Conservation (phyloP, 2,113 vertebrate genomes). For the Malaclemys terrapin region DNA sequence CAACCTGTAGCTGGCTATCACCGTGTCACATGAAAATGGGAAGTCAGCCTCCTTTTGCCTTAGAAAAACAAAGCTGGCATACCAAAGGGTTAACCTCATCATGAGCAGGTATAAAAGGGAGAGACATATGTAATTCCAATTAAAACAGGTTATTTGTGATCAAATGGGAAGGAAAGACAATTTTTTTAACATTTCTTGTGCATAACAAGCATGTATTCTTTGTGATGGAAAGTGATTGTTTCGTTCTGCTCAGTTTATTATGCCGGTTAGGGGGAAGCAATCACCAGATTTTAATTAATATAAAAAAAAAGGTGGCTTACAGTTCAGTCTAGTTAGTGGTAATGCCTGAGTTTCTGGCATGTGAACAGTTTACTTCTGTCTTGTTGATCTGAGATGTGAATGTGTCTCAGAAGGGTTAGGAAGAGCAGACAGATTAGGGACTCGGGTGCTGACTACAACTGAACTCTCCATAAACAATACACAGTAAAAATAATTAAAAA, state of each 20-base stretch:
- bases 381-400: constrained; percentile 70
- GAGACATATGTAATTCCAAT: constrained; percentile 13
- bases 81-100: constrained; percentile 39
- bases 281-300: constrained; percentile 69
- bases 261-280: constrained; percentile 55
- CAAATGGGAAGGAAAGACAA: constrained; percentile 17
- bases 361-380: constrained; percentile 66
- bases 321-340: constrained; percentile 51
- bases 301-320: constrained; percentile 9
- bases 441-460: constrained; percentile 69
- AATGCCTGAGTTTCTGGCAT: constrained; percentile 50
- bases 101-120: neutral
- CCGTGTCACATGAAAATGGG: neutral
- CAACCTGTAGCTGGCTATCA: neutral
- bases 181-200: neutral
- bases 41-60: neutral
- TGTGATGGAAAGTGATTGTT: constrained; percentile 18
- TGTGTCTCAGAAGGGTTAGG: constrained; percentile 58
- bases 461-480: constrained; percentile 76
- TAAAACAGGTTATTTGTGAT: constrained; percentile 40
- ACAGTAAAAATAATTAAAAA: constrained; percentile 75
- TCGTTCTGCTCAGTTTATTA: constrained; percentile 3
- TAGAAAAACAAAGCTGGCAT: constrained; percentile 26
- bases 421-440: constrained; percentile 74
- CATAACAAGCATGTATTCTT: neutral